phyloP scores from a whole-genome alignment of 1,140 invertebrate species.

The Callitettix versicolor region DNA sequence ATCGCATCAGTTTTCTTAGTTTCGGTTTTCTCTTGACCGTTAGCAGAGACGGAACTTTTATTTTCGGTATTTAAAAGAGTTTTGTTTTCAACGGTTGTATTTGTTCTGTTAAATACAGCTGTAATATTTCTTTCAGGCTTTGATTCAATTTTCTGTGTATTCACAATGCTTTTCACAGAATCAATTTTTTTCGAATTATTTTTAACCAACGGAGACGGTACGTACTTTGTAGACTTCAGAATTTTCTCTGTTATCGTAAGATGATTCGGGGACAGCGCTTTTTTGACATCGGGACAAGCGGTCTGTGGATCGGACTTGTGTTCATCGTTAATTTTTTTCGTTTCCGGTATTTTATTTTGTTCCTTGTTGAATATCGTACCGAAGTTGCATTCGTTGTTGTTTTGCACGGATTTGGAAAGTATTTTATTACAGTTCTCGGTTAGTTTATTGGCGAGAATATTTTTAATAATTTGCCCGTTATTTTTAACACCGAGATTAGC shows the following conservation, averaged over 20 bases:
- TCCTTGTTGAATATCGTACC: no score
- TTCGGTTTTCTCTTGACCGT: background rate
- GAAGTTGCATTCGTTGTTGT: no score
- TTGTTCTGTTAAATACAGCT: background rate
- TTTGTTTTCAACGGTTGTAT: background rate
- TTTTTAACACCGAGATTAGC: no score
- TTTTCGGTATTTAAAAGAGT: background rate
- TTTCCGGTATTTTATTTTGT: no score
- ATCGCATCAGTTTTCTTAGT: background rate
- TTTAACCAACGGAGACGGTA: no score
- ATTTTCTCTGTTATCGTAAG: background rate
- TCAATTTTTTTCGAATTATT: background rate
- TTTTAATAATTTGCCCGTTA: background rate
- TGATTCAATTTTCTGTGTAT: no score
- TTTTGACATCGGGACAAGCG: background rate
- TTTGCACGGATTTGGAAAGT: background rate
- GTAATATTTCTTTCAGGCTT: background rate
- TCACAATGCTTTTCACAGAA: no score
- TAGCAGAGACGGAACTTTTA: background rate
- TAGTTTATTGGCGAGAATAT: background rate
- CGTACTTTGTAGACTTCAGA: background rate
- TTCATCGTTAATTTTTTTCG: no score
- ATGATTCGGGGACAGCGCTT: background rate
- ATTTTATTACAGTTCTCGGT: background rate
- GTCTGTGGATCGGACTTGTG: background rate